Conservation (phyloP, 2,797 vertebrate species). For the Oreochromis grahami region DNA sequence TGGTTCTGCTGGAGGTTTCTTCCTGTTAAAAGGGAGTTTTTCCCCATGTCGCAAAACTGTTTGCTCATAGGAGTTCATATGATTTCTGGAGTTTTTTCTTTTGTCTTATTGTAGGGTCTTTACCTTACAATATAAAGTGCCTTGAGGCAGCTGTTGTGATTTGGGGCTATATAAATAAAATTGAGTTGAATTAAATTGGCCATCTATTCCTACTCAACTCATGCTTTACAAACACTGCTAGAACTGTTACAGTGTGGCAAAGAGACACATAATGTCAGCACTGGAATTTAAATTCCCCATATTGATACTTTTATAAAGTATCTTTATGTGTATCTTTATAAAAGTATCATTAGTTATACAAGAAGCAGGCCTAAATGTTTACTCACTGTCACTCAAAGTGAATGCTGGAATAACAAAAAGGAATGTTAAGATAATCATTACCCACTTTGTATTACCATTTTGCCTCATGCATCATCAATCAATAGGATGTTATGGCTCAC, state of each 20-base stretch:
- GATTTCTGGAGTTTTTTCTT: background rate
- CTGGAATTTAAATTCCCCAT: background rate
- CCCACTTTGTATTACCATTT: background rate
- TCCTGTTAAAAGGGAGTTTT: background rate
- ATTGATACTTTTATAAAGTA: background rate
- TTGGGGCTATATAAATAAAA: background rate
- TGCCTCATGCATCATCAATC: background rate
- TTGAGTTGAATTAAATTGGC: too few relatives aligned
- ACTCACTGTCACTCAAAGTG: background rate
- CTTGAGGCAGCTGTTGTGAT: background rate
- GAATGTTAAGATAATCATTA: background rate
- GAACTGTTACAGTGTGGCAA: background rate
- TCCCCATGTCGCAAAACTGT: fast-evolving
- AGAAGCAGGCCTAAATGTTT: background rate
- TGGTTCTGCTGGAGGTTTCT: background rate
- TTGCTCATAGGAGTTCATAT: background rate
- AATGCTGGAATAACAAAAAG: slow-evolving; percentile 2
- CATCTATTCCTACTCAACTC: background rate
- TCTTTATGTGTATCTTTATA: background rate
- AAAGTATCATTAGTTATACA: background rate
- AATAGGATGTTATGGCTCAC: background rate
- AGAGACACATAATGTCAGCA: background rate
- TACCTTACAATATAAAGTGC: background rate
- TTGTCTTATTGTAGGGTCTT: background rate
- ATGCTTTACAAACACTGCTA: background rate